Conservation (phyloP, 30 jellyfish, hydroid and myxozoan genomes). For the Catostylus mosaicus region DNA sequence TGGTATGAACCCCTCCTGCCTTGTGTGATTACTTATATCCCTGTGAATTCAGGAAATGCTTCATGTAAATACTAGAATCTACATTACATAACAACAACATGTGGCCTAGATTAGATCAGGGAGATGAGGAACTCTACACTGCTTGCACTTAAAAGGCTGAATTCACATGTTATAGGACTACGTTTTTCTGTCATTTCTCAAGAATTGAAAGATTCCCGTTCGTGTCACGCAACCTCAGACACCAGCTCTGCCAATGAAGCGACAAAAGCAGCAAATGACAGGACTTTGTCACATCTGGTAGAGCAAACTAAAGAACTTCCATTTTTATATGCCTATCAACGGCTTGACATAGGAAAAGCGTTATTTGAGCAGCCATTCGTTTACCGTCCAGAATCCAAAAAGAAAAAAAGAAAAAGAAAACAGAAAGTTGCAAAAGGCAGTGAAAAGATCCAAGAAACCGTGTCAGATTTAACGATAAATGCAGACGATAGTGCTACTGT, state of each 20-base stretch:
- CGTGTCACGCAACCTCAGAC: background rate
- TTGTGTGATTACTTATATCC: no score
- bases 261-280: background rate
- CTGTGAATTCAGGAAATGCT: no score
- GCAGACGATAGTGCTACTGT: slow-evolving; percentile 10
- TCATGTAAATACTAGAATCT: no score
- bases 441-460: background rate
- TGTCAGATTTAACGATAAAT: background rate
- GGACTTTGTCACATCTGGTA: background rate
- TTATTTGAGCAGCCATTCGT: slow-evolving; percentile 38
- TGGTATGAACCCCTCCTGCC: no score
- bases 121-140: background rate
- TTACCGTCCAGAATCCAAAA: slow-evolving; percentile 1
- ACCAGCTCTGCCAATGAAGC: background rate
- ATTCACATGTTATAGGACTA: background rate
- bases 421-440: slow-evolving; percentile 4
- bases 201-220: background rate
- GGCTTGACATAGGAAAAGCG: background rate
- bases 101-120: no score
- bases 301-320: slow-evolving; percentile 6
- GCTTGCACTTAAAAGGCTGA: background rate
- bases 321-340: background rate
- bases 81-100: no score
- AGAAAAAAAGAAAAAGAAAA: slow-evolving; percentile 31
- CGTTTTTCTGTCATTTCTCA: background rate